These are phyloP conservation scores for Plectrocnemia conspersa DNA, from an alignment of 1,140 invertebrate genomes.

Conservation along the genomic window DNA sequence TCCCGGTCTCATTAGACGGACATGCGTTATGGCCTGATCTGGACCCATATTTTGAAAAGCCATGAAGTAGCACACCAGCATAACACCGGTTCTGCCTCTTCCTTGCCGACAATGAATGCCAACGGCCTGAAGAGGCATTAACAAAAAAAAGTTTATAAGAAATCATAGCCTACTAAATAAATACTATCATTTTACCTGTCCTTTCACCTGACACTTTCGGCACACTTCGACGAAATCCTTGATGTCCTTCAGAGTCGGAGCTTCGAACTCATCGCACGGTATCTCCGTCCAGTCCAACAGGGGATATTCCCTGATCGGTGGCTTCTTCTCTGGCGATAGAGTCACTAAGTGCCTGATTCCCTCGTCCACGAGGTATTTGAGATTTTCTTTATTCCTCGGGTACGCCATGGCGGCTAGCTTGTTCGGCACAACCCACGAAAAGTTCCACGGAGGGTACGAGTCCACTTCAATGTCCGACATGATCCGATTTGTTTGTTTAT, in stretches of 20 bases:
- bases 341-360: slow-evolving; percentile 54
- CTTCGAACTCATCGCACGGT: slow-evolving; percentile 60
- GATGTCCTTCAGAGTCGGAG: slow-evolving; percentile 62
- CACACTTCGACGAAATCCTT: slow-evolving; percentile 64
- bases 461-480: slow-evolving; percentile 50
- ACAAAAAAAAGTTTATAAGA: slow-evolving; percentile 1
- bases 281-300: slow-evolving; percentile 58
- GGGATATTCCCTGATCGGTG: slow-evolving; percentile 50
- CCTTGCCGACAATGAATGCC: slow-evolving; percentile 67
- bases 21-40: slow-evolving; percentile 57
- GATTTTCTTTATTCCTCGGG: slow-evolving; percentile 45
- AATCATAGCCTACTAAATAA: not conserved
- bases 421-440: slow-evolving; percentile 57
- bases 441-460: slow-evolving; percentile 55
- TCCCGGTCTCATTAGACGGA: slow-evolving; percentile 58
- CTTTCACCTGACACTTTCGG: slow-evolving; percentile 45
- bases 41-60: slow-evolving; percentile 56
- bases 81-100: slow-evolving; percentile 62
- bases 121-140: slow-evolving; percentile 51
- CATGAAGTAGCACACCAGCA: slow-evolving; percentile 67
- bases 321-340: slow-evolving; percentile 58
- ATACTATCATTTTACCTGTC: slow-evolving; percentile 42
- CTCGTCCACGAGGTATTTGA: slow-evolving; percentile 47
- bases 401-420: slow-evolving; percentile 59
- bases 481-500: slow-evolving; percentile 45